Evolutionary conservation across 1,140 invertebrate genomes (phyloP), one percentile per base, ranked within the genome.

Genomic region (Euborellia annulipes): DNA sequence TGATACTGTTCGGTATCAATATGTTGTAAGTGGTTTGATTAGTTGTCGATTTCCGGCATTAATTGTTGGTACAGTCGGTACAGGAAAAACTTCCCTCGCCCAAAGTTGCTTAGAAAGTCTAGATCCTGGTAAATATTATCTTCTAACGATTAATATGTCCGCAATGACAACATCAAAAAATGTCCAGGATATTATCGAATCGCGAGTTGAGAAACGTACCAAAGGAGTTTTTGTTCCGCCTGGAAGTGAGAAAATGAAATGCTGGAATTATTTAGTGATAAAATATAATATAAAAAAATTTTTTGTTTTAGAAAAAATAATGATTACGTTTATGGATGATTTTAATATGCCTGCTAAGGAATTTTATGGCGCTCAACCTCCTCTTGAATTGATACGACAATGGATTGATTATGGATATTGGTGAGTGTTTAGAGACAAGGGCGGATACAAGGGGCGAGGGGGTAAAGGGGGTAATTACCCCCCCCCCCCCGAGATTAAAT

Each of bases 311-410:
- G 54, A 54, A 18, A 89, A 87, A 66, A 80, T 66, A 51, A 73
- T 90, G 68, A 72, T 90, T 38, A 75, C 76, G 1, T 88, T 87
- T 58, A 76, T 90, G 71, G 86, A 92, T 60, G 85, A 91, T 59
- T 78, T 90, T 52, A 90, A 90, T 61, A 88, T 89, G 82, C 85
- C 85, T 1, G 77, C 76, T n/a, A 84, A 85, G 52, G 86, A 90
- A 52, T 73, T 68, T 6, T 90, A 84, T 59, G 85, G 85, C 0
- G 84, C 84, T 0, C 85, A 89, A 57, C 84, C 85, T 11, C 82
- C 86, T 2, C 59, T 92, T 2, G 86, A 92, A 62, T 61, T 90
- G 18, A 71, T 90, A 45, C 66, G 80, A n/a, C 77, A 88, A 51
- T 87, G 81, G 82, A 68, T 88, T 21, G 83, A 85, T 63, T 87